A percentile compares a stretch with the other conserved stretches of the same genome.
Conservation (phyloP, 2,113 vertebrate species). For the Nothobranchius furzeri region DNA sequence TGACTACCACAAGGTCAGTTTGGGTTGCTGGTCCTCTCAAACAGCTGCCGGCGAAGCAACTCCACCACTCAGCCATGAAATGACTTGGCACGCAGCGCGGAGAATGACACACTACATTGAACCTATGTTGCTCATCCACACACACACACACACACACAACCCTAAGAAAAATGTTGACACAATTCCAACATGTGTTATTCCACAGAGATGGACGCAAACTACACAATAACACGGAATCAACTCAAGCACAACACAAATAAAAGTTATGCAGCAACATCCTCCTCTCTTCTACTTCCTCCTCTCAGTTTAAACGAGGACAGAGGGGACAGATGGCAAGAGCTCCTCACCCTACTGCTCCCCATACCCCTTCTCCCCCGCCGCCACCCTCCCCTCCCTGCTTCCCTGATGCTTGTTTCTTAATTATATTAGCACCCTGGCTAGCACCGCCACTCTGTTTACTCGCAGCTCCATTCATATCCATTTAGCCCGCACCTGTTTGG, state of each 20-base stretch:
- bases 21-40: slow-evolving; percentile 73
- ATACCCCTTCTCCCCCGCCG: slow-evolving; percentile 29
- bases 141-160: slow-evolving; percentile 39
- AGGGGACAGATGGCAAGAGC: slow-evolving; percentile 92
- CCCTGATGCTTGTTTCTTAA: slow-evolving; percentile 96
- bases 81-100: slow-evolving; percentile 74
- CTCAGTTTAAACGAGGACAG: slow-evolving; percentile 73
- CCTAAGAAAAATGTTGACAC: slow-evolving; percentile 75
- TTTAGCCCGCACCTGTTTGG: slow-evolving; percentile 99
- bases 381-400: slow-evolving; percentile 52
- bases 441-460: slow-evolving; percentile 93
- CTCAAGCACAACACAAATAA: slow-evolving; percentile 6
- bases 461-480: slow-evolving; percentile 99
- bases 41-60: slow-evolving; percentile 75
- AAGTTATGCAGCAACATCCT: slow-evolving; percentile 5
- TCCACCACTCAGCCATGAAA: slow-evolving; percentile 76
- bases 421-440: slow-evolving; percentile 96
- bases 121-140: slow-evolving; percentile 71
- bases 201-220: slow-evolving; percentile 26
- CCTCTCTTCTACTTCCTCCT: slow-evolving; percentile 46
- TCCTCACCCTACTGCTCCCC: slow-evolving; percentile 83
- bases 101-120: slow-evolving; percentile 64
- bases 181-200: slow-evolving; percentile 57
- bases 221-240: slow-evolving; percentile 38
- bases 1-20: slow-evolving; percentile 77